Evolutionary conservation across 1,140 invertebrate species (phyloP), one percentile per base, ranked within the genome.

Genomic region (Nasonia giraulti): DNA sequence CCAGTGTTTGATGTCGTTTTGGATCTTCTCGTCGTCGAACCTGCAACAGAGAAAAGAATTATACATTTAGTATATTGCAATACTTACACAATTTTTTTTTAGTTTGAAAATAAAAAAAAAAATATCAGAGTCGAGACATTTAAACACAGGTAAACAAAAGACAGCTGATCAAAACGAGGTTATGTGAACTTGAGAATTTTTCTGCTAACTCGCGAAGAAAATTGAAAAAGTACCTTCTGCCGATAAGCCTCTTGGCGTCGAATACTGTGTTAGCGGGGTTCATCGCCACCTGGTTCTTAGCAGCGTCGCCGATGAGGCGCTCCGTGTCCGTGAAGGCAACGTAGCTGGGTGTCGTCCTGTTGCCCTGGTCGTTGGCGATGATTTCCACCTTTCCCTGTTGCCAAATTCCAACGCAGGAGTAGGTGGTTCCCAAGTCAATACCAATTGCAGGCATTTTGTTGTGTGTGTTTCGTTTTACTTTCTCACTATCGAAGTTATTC

Each of bases 321-420:
- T 98, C 97, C 0, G 95, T 96, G 85, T 97, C 96, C 1, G 96
- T 97, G 92, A 98, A 96, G 1, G 97, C 97, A 47, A 99, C 97
- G 93, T 98, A 98, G 82, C 96, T 96, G 17, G 97, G 97, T 62
- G 97, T 98, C 47, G 97, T 98, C 68, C 97, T 93, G 93, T 98
- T 98, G 37, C 98, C 98, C 93, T 98, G 97, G 91, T 98, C 98
- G 91, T 99, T 98, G 89, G 97, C 97, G 88, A 98, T 98, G 89
- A 98, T 98, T 92, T 98, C 97, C 66, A 98, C 96, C 92, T 97
- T 97, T 78, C 96, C 97, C 90, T 98, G 94, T 88, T 97, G 95
- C 93, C 95, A 97, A 2, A 97, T 96, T 69, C 96, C 96, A 8
- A 97, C 96, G 87, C 96, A 97, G 66, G 96, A 97, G 90, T 97